A percentile compares a stretch with the other conserved stretches of the same genome.
These are phyloP conservation scores for Athene cunicularia DNA, from an alignment of 2,113 vertebrate genomes.

Conservation along the genomic window DNA sequence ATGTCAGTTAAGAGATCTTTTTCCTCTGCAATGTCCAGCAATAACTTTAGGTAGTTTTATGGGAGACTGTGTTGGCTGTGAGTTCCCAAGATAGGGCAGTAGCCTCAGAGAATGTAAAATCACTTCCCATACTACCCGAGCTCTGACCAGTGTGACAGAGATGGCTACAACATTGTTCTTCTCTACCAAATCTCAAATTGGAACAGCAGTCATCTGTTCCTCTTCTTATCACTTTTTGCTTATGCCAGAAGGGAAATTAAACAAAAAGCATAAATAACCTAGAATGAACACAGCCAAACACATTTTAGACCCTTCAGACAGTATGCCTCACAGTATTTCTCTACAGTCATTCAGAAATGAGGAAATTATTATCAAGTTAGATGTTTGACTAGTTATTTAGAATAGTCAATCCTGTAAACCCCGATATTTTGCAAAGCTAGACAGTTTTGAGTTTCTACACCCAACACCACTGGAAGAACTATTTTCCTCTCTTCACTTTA, in stretches of 20 bases:
- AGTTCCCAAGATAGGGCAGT: neutral
- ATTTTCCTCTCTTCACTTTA: neutral
- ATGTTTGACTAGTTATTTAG: neutral
- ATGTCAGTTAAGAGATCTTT: neutral
- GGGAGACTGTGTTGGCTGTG: neutral
- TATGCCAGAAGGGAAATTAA: neutral
- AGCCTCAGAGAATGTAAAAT: neutral
- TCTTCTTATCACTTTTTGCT: neutral
- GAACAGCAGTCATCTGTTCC: neutral
- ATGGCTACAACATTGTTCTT: neutral
- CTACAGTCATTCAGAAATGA: neutral
- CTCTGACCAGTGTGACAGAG: neutral
- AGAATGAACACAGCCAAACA: neutral
- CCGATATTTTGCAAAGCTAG: neutral
- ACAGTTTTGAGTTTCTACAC: neutral
- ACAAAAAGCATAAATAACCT: neutral
- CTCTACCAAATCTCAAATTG: neutral
- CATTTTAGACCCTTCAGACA: neutral
- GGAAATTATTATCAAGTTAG: neutral
- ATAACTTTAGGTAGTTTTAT: neutral
- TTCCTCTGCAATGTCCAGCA: neutral
- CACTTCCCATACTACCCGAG: neutral
- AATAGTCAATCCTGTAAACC: neutral
- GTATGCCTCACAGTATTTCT: neutral
- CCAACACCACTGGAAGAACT: neutral